Conservation (phyloP, 2,797 vertebrate species). For the Chelon labrosus region DNA sequence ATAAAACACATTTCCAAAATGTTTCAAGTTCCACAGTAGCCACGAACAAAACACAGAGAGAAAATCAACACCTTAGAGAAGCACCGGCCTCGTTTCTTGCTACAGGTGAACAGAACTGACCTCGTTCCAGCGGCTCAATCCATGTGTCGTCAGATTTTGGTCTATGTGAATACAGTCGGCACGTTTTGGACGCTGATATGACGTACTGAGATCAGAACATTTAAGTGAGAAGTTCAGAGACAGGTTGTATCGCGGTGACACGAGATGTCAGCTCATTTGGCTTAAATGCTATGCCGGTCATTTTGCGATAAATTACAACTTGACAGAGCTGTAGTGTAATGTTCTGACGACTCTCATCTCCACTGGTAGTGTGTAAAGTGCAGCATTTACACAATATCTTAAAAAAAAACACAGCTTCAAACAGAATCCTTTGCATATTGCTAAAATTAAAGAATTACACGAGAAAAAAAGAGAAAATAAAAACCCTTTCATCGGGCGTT, state of each 20-base stretch:
- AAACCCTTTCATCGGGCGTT: slow-evolving; percentile 47
- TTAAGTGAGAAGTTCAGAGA: slow-evolving; percentile 41
- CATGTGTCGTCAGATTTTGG: slow-evolving; percentile 44
- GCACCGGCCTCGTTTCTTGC: slow-evolving; percentile 68
- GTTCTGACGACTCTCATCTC: slow-evolving; percentile 44
- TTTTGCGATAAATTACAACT: slow-evolving; percentile 37
- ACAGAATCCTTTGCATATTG: slow-evolving; percentile 59
- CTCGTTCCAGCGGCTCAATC: slow-evolving; percentile 49
- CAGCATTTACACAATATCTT: slow-evolving; percentile 72
- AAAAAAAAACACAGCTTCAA: slow-evolving; percentile 52
- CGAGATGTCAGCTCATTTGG: slow-evolving; percentile 61
- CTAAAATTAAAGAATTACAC: slow-evolving; percentile 59
- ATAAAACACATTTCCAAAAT: slow-evolving; percentile 75
- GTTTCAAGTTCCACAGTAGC: slow-evolving; percentile 80
- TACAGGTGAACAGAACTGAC: slow-evolving; percentile 66
- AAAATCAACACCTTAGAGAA: slow-evolving; percentile 73
- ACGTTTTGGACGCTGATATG: slow-evolving; percentile 20
- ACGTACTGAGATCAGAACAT: slow-evolving; percentile 50
- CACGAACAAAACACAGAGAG: slow-evolving; percentile 67
- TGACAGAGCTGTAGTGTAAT: slow-evolving; percentile 28
- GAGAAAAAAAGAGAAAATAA: slow-evolving; percentile 49
- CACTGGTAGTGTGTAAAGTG: slow-evolving; percentile 78
- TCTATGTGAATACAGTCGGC: slow-evolving; percentile 36
- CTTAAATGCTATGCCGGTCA: slow-evolving; percentile 42
- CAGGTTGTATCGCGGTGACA: slow-evolving; percentile 21